Conservation (phyloP, 2,797 vertebrate species). For the Microhierax caerulescens region DNA sequence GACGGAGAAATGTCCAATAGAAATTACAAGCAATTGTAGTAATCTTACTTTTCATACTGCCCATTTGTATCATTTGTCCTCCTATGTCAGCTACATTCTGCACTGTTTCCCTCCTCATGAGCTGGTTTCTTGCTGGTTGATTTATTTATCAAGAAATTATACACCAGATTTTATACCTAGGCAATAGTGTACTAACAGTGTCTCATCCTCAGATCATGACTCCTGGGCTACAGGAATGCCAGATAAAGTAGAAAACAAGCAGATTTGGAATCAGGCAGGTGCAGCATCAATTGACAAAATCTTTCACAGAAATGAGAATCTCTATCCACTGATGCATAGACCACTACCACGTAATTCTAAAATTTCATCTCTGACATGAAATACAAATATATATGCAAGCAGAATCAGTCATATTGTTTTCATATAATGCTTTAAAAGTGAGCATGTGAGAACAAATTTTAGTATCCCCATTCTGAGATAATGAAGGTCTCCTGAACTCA, state of each 20-base stretch:
- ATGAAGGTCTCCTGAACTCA: background rate
- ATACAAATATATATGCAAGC: background rate
- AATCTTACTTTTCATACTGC: background rate
- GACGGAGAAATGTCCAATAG: background rate
- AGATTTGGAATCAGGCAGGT: background rate
- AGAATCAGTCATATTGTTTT: background rate
- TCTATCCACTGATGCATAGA: background rate
- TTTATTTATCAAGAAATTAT: background rate
- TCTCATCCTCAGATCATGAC: background rate
- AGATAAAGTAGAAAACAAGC: background rate
- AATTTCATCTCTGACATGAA: background rate
- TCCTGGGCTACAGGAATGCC: background rate
- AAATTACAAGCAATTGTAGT: background rate
- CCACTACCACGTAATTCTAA: rapidly evolving
- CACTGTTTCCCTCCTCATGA: background rate
- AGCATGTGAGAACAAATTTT: background rate
- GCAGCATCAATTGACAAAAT: background rate
- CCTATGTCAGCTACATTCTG: background rate
- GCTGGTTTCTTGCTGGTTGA: background rate
- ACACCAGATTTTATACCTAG: background rate
- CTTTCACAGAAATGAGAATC: background rate
- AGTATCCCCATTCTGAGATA: background rate
- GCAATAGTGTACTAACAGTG: background rate
- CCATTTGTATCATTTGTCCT: background rate
- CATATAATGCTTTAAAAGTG: background rate